phyloP scores from a whole-genome alignment of 2,113 vertebrate species.

The Notiomystis cincta region DNA sequence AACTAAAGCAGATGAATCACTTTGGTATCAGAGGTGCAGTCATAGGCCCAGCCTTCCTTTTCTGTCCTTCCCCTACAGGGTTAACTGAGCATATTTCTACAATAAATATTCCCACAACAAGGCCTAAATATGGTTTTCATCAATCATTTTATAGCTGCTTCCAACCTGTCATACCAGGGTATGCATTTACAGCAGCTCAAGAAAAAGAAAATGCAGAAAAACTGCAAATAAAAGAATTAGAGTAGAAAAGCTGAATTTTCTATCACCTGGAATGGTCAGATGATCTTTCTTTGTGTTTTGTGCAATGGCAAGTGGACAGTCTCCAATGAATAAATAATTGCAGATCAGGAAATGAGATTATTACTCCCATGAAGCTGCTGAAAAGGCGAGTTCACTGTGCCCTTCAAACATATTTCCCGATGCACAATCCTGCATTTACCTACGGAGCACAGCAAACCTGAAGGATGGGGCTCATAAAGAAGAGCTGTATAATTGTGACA shows the following conservation, averaged over 20 bases:
- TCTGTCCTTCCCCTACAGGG: background rate
- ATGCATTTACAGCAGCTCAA: background rate
- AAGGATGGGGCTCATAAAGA: background rate
- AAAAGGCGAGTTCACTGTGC: background rate
- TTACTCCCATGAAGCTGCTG: background rate
- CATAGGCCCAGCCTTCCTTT: background rate
- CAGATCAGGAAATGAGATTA: background rate
- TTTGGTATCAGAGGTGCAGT: background rate
- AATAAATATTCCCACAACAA: conserved; percentile 17
- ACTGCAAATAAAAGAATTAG: background rate
- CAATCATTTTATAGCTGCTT: conserved; percentile 26
- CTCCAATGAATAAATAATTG: background rate
- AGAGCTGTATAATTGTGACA: background rate
- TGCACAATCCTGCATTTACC: background rate
- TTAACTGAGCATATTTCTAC: background rate
- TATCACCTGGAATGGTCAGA: background rate
- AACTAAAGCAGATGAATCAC: background rate
- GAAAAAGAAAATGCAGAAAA: background rate
- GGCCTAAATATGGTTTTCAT: conserved; percentile 28
- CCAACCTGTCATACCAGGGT: background rate
- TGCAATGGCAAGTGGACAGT: background rate
- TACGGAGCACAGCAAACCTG: background rate
- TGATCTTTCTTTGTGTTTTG: background rate
- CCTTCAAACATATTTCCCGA: background rate
- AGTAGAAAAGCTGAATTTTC: background rate